Evolutionary conservation across 2,888 invertebrate species (phyloP).

Genomic region (Nephrotoma guestfalica): DNA sequence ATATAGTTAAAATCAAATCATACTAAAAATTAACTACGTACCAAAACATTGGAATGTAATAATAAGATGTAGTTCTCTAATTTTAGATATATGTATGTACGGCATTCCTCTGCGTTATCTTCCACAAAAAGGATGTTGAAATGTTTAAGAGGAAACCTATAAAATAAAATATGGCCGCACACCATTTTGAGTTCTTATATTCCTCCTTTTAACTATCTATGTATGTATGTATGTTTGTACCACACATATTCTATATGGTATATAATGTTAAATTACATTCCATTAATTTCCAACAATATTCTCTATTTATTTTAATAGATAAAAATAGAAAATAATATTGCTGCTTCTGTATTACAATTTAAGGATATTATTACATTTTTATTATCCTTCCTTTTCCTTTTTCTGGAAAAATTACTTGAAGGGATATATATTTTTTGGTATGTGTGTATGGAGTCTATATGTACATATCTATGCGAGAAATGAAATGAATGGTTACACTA

Average conservation of each 20-base stretch:
- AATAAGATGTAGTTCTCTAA: not conserved
- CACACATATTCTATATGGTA: not conserved
- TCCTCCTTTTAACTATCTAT: not conserved
- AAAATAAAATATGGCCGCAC: not conserved
- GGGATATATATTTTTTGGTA: not conserved
- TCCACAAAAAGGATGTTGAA: not conserved
- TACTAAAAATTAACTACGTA: not conserved
- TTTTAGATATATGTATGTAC: not conserved
- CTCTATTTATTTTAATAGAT: not conserved
- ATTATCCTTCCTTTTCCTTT: not conserved
- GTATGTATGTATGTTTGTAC: too few relatives aligned
- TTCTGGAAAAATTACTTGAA: not conserved
- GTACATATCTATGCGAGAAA: not conserved
- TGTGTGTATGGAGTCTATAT: not conserved
- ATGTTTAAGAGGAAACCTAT: not conserved
- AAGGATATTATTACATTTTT: not conserved
- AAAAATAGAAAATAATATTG: not conserved
- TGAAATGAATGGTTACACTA: not conserved
- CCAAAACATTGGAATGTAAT: not conserved
- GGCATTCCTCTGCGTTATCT: not conserved
- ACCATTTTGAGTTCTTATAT: not conserved
- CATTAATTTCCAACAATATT: not conserved
- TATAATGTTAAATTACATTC: not conserved
- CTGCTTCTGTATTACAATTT: not conserved
- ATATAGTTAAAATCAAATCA: not conserved